A percentile compares a stretch with the other conserved stretches of the same genome.
Conservation (phyloP, 2,888 invertebrate species). For the Parascotia fuliginaria region DNA sequence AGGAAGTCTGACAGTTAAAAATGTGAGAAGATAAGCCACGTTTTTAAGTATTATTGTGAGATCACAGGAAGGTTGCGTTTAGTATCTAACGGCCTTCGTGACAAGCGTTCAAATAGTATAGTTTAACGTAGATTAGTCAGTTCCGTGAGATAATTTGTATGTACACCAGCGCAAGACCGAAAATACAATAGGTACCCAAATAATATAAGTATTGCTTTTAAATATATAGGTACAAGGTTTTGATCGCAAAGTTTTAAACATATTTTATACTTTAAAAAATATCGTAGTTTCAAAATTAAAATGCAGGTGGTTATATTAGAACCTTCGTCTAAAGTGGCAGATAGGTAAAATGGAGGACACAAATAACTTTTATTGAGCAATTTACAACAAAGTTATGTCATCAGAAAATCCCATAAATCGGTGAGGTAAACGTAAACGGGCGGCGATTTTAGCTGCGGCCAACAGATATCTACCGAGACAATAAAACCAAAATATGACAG, state of each 20-base stretch:
- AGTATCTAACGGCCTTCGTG: slow-evolving; percentile 54
- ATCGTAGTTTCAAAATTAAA: slow-evolving; percentile 6
- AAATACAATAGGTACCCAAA: slow-evolving; percentile 23
- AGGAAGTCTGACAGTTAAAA: slow-evolving; percentile 1
- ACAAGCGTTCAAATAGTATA: slow-evolving; percentile 59
- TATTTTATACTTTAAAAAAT: no score
- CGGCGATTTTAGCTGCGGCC: slow-evolving; percentile 60
- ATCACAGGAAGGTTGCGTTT: slow-evolving; percentile 59
- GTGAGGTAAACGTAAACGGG: slow-evolving; percentile 68
- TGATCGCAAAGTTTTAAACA: no score
- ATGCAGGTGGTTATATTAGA: not conserved
- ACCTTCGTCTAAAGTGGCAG: not conserved
- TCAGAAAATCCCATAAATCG: slow-evolving; percentile 75
- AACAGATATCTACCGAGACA: slow-evolving; percentile 62
- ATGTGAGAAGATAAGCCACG: slow-evolving; percentile 45
- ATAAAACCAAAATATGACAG: slow-evolving; percentile 72
- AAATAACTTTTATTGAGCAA: slow-evolving; percentile 80
- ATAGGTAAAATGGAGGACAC: slow-evolving; percentile 57
- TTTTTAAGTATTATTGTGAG: slow-evolving; percentile 60
- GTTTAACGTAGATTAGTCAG: slow-evolving; percentile 42
- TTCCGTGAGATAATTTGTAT: slow-evolving; percentile 51
- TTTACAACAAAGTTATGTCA: slow-evolving; percentile 76
- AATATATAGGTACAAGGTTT: no score
- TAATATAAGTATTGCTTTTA: slow-evolving; percentile 17
- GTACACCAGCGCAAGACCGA: slow-evolving; percentile 27